Percentiles rank a stretch among this genome's conserved stretches.
These are phyloP conservation scores for Gnathonemus echidnorhynchus DNA, from an alignment of 2,113 vertebrate species.

Conservation along the genomic window DNA sequence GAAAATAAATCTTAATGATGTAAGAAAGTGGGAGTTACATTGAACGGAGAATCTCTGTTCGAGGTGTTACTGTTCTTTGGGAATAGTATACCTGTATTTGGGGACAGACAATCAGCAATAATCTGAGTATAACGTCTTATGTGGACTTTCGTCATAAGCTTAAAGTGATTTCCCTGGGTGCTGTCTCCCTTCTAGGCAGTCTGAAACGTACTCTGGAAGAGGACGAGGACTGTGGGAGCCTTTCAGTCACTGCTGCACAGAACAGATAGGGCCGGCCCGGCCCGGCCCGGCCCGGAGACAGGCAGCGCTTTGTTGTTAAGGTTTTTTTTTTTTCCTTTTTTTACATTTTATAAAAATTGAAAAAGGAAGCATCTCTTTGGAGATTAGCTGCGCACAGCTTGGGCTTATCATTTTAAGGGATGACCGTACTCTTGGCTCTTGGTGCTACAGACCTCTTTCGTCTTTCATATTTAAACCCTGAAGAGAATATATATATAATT, in stretches of 20 bases:
- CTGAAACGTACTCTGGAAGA: conserved; percentile 87
- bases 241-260: conserved; percentile 87
- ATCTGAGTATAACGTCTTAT: background rate
- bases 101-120: background rate
- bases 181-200: conserved; percentile 64
- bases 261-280: conserved; percentile 62
- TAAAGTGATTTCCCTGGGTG: background rate
- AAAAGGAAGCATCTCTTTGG: conserved; percentile 41
- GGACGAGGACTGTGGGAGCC: conserved; percentile 84
- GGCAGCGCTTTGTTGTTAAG: conserved; percentile 32
- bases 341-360: conserved; percentile 67
- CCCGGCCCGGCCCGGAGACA: background rate
- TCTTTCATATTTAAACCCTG: conserved; percentile 52
- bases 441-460: conserved; percentile 49
- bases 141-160: background rate
- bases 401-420: conserved; percentile 4
- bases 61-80: background rate
- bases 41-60: background rate
- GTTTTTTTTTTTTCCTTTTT: conserved; percentile 39
- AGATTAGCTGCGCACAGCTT: conserved; percentile 20
- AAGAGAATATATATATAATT: conserved; percentile 45
- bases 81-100: background rate
- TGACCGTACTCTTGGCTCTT: conserved; percentile 17
- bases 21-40: background rate
- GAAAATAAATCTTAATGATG: background rate